phyloP scores from a whole-genome alignment of 2,113 vertebrate species.

The Hippocampus guttulatus region DNA sequence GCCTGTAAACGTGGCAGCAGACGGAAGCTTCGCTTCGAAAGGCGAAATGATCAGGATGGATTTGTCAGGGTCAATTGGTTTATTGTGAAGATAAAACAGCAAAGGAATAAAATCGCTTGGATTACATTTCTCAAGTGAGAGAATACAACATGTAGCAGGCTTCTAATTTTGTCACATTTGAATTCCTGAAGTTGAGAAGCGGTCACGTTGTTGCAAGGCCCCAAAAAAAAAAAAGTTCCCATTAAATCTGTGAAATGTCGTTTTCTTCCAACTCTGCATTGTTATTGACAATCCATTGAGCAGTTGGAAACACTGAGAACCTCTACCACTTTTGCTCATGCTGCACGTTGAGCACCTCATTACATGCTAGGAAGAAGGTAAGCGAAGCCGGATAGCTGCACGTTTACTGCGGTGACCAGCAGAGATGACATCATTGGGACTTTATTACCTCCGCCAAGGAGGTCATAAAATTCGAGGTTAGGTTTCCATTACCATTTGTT shows the following conservation, averaged over 20 bases:
- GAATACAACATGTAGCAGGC: neutral
- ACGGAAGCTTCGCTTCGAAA: slow-evolving; percentile 27
- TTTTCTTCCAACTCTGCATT: neutral
- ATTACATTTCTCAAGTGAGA: slow-evolving; percentile 9
- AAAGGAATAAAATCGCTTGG: slow-evolving; percentile 24
- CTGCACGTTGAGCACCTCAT: neutral
- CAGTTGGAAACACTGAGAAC: neutral
- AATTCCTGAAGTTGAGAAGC: neutral
- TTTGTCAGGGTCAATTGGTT: slow-evolving; percentile 29
- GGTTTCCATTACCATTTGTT: slow-evolving; percentile 10
- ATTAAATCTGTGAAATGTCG: neutral
- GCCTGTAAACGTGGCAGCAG: slow-evolving; percentile 14
- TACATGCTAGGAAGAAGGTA: neutral
- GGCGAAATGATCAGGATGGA: slow-evolving; percentile 44
- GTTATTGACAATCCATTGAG: neutral
- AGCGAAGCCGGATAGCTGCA: neutral
- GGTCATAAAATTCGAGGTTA: slow-evolving; percentile 7
- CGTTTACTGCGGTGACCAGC: slow-evolving; percentile 4
- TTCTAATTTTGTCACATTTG: slow-evolving; percentile 3
- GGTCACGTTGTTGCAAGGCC: neutral
- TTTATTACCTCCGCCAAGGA: slow-evolving; percentile 9
- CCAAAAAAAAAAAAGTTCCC: neutral
- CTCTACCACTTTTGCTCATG: neutral
- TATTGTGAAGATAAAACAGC: slow-evolving; percentile 34
- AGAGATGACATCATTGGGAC: slow-evolving; percentile 10